Evolutionary conservation across 2,797 vertebrate genomes (phyloP), one percentile per base, ranked within the genome.

Genomic region (Mareca strepera): DNA sequence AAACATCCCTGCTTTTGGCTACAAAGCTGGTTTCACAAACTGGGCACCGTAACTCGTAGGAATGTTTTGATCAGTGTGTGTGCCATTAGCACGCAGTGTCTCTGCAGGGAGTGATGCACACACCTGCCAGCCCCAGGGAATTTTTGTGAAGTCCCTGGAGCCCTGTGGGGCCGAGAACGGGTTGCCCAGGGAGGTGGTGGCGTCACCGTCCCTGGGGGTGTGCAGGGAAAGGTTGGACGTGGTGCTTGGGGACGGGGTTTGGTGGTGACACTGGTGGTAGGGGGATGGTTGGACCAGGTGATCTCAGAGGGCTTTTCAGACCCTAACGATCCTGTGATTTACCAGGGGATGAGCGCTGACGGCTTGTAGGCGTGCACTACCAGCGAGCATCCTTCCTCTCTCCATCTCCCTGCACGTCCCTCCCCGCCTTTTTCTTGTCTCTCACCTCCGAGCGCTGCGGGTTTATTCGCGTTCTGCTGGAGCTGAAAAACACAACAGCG

Each of bases 41-140:
- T 11, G 35, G 23, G 60, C 16, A 23, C 60, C 76, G 20, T 50
- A 55, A 82, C 26, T 2, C 16, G 50, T 29, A 62, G 39, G 7
- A 9, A 20, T 1, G 1, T 18, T 68, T 58, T 69, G 26, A 37
- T 28, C 8, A 20, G 11, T 0, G 0, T 6, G 12, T 3, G 18
- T n/a, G 9, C 44, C 74, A 37, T 35, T 77, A 75, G 18, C 0
- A 0, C 12, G 7, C 4, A 0, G 2, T 8, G 18, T n/a, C 53
- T 86, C 33, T 50, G 41, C 70, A 79, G 35, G 46, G 46, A 25
- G 22, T 48, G 23, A 4, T 2, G 12, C 7, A 8, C 46, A 25
- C 46, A 8, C 46, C 46, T 48, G 46, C 46, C 22, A 48, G 46
- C 46, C 46, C 46, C 46, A 48, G 46, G 46, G 46, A 48, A 7